Conservation (phyloP, 2,113 vertebrate genomes). For the Oreochromis spilurus region DNA sequence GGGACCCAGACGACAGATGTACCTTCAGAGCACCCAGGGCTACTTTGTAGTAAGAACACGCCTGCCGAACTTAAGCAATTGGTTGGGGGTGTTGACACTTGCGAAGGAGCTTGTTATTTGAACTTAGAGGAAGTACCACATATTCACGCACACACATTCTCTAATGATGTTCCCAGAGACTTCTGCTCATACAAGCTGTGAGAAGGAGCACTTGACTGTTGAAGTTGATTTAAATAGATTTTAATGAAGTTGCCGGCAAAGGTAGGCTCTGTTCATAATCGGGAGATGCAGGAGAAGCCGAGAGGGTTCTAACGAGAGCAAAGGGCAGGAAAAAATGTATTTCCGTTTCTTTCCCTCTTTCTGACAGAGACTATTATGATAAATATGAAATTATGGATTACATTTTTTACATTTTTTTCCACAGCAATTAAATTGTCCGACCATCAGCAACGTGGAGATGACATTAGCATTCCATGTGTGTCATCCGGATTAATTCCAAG, state of each 20-base stretch:
- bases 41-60: slow-evolving; percentile 62
- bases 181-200: slow-evolving; percentile 59
- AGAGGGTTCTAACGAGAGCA: slow-evolving; percentile 74
- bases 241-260: slow-evolving; percentile 74
- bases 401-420: slow-evolving; percentile 21
- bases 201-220: slow-evolving; percentile 67
- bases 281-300: slow-evolving; percentile 60
- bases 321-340: slow-evolving; percentile 66
- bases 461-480: slow-evolving; percentile 65
- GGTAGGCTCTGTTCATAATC: slow-evolving; percentile 73
- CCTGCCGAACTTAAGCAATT: slow-evolving; percentile 51
- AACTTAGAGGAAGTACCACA: slow-evolving; percentile 58
- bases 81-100: slow-evolving; percentile 70
- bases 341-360: slow-evolving; percentile 43
- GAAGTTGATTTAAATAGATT: slow-evolving; percentile 83
- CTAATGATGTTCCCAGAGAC: slow-evolving; percentile 77
- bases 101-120: slow-evolving; percentile 75
- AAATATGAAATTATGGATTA: slow-evolving; percentile 73
- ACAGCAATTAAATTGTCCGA: slow-evolving; percentile 68
- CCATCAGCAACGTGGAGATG: slow-evolving; percentile 57
- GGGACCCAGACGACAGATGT: slow-evolving; percentile 51
- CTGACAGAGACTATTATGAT: slow-evolving; percentile 74
- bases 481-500: slow-evolving; percentile 64
- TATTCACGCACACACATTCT: slow-evolving; percentile 24
- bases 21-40: slow-evolving; percentile 50